Conservation (phyloP, 2,797 vertebrate genomes). For the Melanotaenia parkinsoni region DNA sequence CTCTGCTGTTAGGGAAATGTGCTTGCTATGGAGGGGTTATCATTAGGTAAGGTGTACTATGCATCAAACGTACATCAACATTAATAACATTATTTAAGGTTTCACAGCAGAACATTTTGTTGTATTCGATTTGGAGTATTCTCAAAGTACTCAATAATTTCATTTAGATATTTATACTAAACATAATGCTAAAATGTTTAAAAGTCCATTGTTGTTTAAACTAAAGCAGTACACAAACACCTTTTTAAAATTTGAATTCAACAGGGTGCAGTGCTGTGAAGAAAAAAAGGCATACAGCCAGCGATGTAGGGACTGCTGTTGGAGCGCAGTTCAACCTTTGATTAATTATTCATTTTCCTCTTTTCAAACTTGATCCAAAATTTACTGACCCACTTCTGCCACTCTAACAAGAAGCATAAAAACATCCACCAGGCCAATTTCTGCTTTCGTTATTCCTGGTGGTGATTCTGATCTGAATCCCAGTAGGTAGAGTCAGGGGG, state of each 20-base stretch:
- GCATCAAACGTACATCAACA: no score
- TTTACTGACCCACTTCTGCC: conserved; percentile 74
- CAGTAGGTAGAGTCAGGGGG: no score
- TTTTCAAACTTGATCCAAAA: conserved; percentile 58
- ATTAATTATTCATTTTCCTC: conserved; percentile 72
- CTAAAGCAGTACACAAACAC: no score
- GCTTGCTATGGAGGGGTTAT: not conserved
- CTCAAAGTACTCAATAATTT: no score
- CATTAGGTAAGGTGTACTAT: no score
- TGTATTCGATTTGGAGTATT: no score
- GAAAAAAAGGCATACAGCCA: not conserved
- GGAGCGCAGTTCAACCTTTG: conserved; percentile 44
- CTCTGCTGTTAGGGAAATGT: not conserved
- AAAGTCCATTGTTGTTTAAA: no score
- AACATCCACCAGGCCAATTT: conserved; percentile 8
- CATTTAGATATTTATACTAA: no score
- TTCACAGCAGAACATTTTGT: no score
- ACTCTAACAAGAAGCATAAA: conserved; percentile 39
- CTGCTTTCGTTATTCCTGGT: not conserved
- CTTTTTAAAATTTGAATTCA: not conserved
- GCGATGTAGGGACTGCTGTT: conserved; percentile 7
- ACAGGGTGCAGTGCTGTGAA: not conserved
- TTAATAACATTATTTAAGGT: no score
- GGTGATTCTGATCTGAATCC: no score
- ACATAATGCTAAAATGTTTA: no score